Evolutionary conservation across 2,888 invertebrate species (phyloP).

Genomic region (Netelia inedita): DNA sequence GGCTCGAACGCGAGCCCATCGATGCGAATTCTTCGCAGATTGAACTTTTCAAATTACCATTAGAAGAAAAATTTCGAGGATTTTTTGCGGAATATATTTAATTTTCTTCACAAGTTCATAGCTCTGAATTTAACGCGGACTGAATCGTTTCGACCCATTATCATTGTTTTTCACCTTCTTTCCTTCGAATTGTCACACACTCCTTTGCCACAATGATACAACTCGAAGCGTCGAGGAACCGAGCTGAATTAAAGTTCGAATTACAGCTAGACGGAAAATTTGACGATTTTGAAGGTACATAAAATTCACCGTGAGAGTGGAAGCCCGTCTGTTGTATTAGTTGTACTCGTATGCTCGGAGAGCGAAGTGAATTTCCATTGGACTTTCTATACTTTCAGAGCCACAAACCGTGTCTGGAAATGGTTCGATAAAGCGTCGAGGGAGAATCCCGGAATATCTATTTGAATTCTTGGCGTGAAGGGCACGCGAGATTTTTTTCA

Average conservation of each 20-base stretch:
- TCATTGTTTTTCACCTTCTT: no score
- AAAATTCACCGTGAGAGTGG: no score
- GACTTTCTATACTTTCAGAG: neutral
- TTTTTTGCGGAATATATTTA: conserved; percentile 1
- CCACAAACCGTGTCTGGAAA: neutral
- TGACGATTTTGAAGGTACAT: no score
- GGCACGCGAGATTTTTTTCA: neutral
- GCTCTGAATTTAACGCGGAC: neutral
- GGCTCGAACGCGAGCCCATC: conserved; percentile 28
- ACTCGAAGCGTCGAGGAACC: no score
- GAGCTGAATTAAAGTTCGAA: no score
- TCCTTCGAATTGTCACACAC: no score
- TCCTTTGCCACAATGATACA: no score
- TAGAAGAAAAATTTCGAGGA: neutral
- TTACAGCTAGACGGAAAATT: no score
- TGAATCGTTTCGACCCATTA: no score
- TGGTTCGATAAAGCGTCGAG: neutral
- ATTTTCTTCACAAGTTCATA: neutral
- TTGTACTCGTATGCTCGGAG: no score
- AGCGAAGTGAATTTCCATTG: neutral
- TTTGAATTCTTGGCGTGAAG: conserved; percentile 19
- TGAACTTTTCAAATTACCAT: conserved; percentile 40
- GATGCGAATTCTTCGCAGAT: conserved; percentile 36
- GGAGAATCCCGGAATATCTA: conserved; percentile 16
- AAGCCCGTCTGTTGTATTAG: no score